A percentile compares a stretch with the other conserved stretches of the same genome.
Conservation (phyloP, 1,140 invertebrate species). For the Drosophila jambulina region DNA sequence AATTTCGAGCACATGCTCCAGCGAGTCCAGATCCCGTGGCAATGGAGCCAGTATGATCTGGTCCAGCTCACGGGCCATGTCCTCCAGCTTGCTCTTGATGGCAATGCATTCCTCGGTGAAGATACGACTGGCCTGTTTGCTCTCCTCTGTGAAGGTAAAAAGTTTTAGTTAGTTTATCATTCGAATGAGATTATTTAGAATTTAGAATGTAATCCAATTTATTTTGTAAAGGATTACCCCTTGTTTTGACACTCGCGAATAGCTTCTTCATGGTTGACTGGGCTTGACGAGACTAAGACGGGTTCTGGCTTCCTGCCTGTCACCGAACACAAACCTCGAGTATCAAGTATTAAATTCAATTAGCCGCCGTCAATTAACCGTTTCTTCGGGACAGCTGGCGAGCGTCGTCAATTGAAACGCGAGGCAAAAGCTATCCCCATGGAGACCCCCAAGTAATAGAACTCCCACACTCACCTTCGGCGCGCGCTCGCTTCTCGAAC, state of each 20-base stretch:
- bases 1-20: slow-evolving; percentile 94
- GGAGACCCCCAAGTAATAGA: slow-evolving; percentile 3
- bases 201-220: not conserved
- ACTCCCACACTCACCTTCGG: slow-evolving; percentile 88
- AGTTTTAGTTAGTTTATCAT: not conserved
- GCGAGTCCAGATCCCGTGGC: slow-evolving; percentile 92
- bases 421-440: slow-evolving; percentile 36
- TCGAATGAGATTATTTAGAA: not conserved
- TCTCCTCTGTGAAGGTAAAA: slow-evolving; percentile 89
- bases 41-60: slow-evolving; percentile 92
- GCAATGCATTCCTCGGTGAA: slow-evolving; percentile 94
- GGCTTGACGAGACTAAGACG: slow-evolving; percentile 56
- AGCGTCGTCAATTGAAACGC: slow-evolving; percentile 71
- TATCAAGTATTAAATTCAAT: slow-evolving; percentile 73
- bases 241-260: slow-evolving; percentile 72
- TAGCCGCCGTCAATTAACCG: slow-evolving; percentile 51
- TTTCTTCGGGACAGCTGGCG: slow-evolving; percentile 67
- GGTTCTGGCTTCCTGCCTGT: slow-evolving; percentile 57
- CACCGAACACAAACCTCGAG: slow-evolving; percentile 22
- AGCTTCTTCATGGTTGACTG: slow-evolving; percentile 73
- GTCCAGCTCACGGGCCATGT: slow-evolving; percentile 93
- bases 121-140: slow-evolving; percentile 93
- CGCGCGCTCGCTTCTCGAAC: slow-evolving; percentile 93
- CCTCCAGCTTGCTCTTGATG: slow-evolving; percentile 93
- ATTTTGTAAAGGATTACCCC: slow-evolving; percentile 53